These are phyloP conservation scores for Rhinophrynus dorsalis DNA, from an alignment of 2,797 vertebrate species.

Conservation along the genomic window DNA sequence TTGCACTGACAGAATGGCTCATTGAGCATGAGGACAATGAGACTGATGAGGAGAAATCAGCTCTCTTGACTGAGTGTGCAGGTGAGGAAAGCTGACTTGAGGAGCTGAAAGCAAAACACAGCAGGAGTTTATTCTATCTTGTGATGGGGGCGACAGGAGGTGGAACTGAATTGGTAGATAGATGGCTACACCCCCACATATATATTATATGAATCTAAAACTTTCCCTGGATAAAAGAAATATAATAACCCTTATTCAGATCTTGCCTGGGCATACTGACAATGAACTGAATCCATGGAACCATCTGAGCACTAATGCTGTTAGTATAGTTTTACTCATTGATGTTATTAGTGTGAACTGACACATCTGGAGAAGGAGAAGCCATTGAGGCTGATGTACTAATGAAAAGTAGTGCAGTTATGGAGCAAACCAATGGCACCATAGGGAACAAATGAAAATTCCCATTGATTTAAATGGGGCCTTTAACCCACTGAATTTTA, in stretches of 20 bases:
- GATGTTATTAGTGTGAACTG: too few species aligned
- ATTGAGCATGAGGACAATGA: slow-evolving; percentile 39
- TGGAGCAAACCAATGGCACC: too few species aligned
- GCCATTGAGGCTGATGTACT: too few species aligned
- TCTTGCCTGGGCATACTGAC: too few species aligned
- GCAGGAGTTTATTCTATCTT: neutral
- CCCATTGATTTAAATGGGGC: too few species aligned
- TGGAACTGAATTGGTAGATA: neutral
- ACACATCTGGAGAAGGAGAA: too few species aligned
- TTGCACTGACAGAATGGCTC: slow-evolving; percentile 6
- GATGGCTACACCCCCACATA: neutral
- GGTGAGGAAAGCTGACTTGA: slow-evolving; percentile 24
- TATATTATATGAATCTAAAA: neutral
- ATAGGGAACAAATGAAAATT: too few species aligned
- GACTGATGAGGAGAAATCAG: slow-evolving; percentile 40
- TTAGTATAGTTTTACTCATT: too few species aligned
- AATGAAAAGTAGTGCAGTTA: too few species aligned
- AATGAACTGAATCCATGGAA: too few species aligned
- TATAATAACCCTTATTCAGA: neutral
- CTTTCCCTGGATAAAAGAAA: neutral
- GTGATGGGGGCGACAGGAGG: neutral
- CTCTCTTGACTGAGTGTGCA: slow-evolving; percentile 16
- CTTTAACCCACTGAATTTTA: too few species aligned
- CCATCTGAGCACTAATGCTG: too few species aligned
- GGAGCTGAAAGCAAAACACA: slow-evolving; percentile 11